Evolutionary conservation across 1,140 invertebrate species (phyloP).

Genomic region (Pygmarrhopalites habei): DNA sequence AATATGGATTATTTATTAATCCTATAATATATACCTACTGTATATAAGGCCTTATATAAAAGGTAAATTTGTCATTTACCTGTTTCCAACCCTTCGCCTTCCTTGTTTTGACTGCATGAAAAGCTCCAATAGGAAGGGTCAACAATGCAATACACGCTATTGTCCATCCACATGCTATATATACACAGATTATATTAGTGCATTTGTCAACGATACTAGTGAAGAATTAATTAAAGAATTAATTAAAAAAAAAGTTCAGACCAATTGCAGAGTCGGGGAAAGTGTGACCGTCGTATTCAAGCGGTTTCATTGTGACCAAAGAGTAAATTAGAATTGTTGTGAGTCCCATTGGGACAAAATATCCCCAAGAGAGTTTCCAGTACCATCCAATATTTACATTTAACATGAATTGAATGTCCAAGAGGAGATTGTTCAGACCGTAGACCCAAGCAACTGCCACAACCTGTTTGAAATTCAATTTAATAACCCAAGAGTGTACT

Average conservation of each 20-base stretch:
- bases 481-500: slow-evolving; percentile 47
- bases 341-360: slow-evolving; percentile 62
- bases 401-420: slow-evolving; percentile 72
- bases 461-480: too few species aligned
- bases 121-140: slow-evolving; percentile 52
- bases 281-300: slow-evolving; percentile 47
- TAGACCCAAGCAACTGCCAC: slow-evolving; percentile 48
- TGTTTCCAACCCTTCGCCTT: slow-evolving; percentile 8
- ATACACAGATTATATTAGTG: too few species aligned
- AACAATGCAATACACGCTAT: slow-evolving; percentile 50
- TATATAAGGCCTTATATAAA: too few species aligned
- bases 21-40: too few species aligned
- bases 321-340: slow-evolving; percentile 61
- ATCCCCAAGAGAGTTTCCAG: slow-evolving; percentile 69
- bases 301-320: slow-evolving; percentile 47
- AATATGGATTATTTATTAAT: too few species aligned
- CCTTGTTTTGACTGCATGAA: slow-evolving; percentile 35
- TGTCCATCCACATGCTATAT: slow-evolving; percentile 46
- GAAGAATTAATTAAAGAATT: too few species aligned
- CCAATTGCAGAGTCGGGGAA: slow-evolving; percentile 28
- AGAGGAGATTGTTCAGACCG: slow-evolving; percentile 57
- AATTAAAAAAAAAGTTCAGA: background rate
- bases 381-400: slow-evolving; percentile 58
- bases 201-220: too few species aligned
- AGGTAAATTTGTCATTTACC: too few species aligned